Conservation (phyloP, 2,797 vertebrate genomes). For the Schizopygopsis malacanthus region DNA sequence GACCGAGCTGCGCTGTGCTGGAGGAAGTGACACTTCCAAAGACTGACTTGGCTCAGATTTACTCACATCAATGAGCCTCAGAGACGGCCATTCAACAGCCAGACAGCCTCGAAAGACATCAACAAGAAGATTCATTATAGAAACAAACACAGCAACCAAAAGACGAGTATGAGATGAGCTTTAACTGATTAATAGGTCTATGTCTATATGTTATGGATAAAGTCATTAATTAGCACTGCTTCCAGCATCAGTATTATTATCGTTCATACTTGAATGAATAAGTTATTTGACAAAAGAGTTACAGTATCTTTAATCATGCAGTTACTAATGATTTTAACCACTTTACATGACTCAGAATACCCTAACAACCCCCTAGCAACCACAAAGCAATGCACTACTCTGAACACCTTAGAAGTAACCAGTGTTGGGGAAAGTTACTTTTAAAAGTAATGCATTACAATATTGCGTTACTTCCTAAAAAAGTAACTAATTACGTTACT, state of each 20-base stretch:
- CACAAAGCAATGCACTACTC: neutral
- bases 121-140: conserved; percentile 30
- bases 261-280: neutral
- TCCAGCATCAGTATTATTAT: neutral
- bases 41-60: conserved; percentile 46
- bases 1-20: conserved; percentile 46
- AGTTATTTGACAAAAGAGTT: neutral
- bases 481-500: too few species aligned
- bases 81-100: conserved; percentile 34
- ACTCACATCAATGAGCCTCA: conserved; percentile 51
- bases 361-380: neutral
- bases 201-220: neutral
- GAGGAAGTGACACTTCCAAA: conserved; percentile 52
- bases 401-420: neutral
- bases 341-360: neutral
- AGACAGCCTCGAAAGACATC: conserved; percentile 14
- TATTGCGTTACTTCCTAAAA: too few species aligned
- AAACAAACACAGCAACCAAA: conserved; percentile 30
- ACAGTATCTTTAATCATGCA: neutral
- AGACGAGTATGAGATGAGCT: neutral
- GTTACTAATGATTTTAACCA: neutral
- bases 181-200: neutral
- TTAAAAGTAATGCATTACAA: too few species aligned
- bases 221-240: neutral
- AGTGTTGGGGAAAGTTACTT: too few species aligned